Conservation (phyloP, 2,113 vertebrate species). For the Aythya baeri region DNA sequence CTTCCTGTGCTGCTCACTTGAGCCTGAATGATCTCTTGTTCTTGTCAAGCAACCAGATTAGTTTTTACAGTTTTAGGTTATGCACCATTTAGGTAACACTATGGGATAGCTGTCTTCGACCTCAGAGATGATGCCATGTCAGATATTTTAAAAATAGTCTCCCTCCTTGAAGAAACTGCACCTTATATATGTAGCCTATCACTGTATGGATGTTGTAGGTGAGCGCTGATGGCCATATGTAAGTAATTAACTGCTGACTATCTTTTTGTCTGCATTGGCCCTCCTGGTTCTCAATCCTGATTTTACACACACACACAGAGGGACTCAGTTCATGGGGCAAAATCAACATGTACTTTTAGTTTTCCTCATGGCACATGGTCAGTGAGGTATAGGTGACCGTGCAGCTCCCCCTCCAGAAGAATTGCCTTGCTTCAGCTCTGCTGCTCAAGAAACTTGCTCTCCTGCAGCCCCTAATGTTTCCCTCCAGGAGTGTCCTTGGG, state of each 20-base stretch:
- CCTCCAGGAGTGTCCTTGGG: neutral
- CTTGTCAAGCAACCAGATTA: neutral
- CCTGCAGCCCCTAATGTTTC: neutral
- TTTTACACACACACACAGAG: neutral
- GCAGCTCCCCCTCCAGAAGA: neutral
- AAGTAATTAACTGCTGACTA: neutral
- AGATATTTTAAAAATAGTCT: neutral
- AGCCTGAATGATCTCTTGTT: neutral
- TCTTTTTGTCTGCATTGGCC: neutral
- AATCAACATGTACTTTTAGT: neutral
- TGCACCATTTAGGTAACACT: neutral
- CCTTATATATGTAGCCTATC: fast-evolving
- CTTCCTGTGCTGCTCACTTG: neutral
- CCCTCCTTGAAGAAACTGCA: neutral
- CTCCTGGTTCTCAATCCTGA: neutral
- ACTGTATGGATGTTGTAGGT: fast-evolving
- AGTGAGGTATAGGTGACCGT: neutral
- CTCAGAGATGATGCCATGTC: neutral
- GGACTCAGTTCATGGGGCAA: neutral
- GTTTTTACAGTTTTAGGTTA: neutral
- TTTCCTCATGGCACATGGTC: neutral
- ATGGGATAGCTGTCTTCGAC: neutral
- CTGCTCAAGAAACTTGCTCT: neutral
- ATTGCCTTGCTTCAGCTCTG: neutral
- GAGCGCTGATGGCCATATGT: neutral